phyloP scores from a whole-genome alignment of 2,113 vertebrate species.

The Callocephalon fimbriatum region DNA sequence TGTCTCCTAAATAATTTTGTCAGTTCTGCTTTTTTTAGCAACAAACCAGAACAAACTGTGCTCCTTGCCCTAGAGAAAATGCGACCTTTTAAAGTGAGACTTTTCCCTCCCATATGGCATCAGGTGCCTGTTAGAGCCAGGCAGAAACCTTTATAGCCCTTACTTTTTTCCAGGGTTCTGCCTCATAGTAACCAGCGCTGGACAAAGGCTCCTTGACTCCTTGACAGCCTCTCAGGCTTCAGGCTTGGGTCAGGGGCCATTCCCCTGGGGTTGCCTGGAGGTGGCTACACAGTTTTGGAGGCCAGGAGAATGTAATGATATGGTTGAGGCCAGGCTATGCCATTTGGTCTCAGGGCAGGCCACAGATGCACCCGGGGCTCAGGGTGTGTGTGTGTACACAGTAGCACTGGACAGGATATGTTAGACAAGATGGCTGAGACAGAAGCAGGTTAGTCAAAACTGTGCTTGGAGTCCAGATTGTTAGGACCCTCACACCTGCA shows the following conservation, averaged over 20 bases:
- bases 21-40: not conserved
- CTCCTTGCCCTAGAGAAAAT: not conserved
- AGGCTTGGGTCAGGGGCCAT: not conserved
- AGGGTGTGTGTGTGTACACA: not conserved
- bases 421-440: not conserved
- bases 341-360: not conserved
- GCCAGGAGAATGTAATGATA: not conserved
- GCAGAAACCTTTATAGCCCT: not conserved
- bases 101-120: not conserved
- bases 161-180: not conserved
- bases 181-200: not conserved
- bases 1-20: not conserved
- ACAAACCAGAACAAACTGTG: conserved; percentile 19
- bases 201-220: not conserved
- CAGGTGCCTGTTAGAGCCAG: not conserved
- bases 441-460: not conserved
- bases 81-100: not conserved
- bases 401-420: not conserved
- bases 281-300: not conserved
- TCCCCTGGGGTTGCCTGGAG: not conserved
- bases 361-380: not conserved
- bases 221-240: not conserved
- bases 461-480: not conserved
- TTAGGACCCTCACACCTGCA: not conserved
- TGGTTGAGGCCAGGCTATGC: not conserved